A percentile compares a stretch with the other conserved stretches of the same genome.
Conservation (phyloP, 2,888 invertebrate genomes). For the Andrena bicolor region DNA sequence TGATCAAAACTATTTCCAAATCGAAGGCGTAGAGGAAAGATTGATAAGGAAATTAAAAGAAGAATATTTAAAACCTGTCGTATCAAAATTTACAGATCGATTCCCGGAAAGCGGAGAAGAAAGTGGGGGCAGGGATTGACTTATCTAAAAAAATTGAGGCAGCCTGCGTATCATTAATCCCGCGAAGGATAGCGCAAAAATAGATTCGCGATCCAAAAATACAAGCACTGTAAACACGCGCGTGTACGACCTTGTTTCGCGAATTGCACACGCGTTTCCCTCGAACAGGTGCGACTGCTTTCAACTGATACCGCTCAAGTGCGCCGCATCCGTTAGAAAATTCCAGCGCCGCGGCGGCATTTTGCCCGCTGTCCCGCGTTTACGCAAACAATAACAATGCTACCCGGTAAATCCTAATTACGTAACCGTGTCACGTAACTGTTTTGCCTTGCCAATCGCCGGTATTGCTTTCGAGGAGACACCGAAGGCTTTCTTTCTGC, state of each 20-base stretch:
- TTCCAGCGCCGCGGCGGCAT: background rate
- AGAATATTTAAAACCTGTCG: too few species aligned
- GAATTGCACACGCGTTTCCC: background rate
- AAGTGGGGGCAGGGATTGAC: too few species aligned
- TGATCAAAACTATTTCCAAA: too few species aligned
- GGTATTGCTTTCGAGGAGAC: conserved; percentile 44
- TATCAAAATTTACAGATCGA: too few species aligned
- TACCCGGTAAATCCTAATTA: conserved; percentile 68
- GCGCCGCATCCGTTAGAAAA: background rate
- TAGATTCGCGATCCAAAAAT: too few species aligned
- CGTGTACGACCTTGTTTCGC: background rate
- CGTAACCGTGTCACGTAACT: conserved; percentile 72
- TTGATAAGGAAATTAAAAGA: too few species aligned
- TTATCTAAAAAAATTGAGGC: too few species aligned
- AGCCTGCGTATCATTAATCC: too few species aligned
- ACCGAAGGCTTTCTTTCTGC: conserved; percentile 60
- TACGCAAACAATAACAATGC: conserved; percentile 62
- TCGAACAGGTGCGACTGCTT: background rate
- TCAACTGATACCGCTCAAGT: background rate
- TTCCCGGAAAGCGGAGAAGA: too few species aligned
- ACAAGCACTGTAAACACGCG: too few species aligned
- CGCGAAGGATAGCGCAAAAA: too few species aligned
- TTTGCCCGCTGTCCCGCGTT: conserved; percentile 23
- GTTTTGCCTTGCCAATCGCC: conserved; percentile 53
- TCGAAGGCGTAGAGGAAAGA: too few species aligned